Evolutionary conservation across 2,888 invertebrate species (phyloP).

Genomic region (Zhuqinia jingwanae): DNA sequence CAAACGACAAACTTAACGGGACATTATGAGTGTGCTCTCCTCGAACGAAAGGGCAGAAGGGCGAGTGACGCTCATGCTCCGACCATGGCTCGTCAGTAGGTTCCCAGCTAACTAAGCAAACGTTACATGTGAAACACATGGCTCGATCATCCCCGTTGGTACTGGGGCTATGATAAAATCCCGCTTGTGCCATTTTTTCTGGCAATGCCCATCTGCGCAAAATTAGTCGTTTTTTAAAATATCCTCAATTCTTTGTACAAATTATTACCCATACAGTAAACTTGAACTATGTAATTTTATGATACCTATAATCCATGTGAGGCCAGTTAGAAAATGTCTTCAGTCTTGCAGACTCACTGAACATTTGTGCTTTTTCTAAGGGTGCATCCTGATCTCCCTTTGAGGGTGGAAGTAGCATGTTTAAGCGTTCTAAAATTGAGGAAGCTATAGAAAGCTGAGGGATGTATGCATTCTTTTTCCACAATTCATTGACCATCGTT

Average conservation of each 20-base stretch:
- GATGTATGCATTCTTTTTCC: conserved; percentile 90
- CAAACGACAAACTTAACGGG: conserved; percentile 92
- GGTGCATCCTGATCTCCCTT: conserved; percentile 83
- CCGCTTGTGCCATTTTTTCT: conserved; percentile 98
- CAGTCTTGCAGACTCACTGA: conserved; percentile 94
- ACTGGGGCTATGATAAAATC: conserved; percentile 97
- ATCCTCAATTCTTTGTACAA: too few relatives aligned
- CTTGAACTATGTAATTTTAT: too few relatives aligned
- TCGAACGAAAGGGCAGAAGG: conserved; percentile 95
- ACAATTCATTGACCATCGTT: conserved; percentile 90
- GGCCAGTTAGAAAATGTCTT: conserved; percentile 97
- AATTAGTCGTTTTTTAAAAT: neutral
- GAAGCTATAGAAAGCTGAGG: conserved; percentile 94
- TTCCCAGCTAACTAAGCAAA: conserved; percentile 98
- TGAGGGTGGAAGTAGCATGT: conserved; percentile 86
- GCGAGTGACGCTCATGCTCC: conserved; percentile 96
- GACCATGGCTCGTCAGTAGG: conserved; percentile 98
- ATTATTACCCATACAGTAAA: too few relatives aligned
- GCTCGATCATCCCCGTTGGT: conserved; percentile 95
- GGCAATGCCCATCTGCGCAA: conserved; percentile 93
- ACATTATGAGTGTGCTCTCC: conserved; percentile 98
- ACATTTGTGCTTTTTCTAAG: conserved; percentile 85
- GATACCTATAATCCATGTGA: conserved; percentile 98
- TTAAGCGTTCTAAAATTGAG: conserved; percentile 92
- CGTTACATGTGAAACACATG: conserved; percentile 97